A percentile compares a stretch with the other conserved stretches of the same genome.
Evolutionary conservation across 2,888 invertebrate species (phyloP).

Genomic region (Hyles lineata): DNA sequence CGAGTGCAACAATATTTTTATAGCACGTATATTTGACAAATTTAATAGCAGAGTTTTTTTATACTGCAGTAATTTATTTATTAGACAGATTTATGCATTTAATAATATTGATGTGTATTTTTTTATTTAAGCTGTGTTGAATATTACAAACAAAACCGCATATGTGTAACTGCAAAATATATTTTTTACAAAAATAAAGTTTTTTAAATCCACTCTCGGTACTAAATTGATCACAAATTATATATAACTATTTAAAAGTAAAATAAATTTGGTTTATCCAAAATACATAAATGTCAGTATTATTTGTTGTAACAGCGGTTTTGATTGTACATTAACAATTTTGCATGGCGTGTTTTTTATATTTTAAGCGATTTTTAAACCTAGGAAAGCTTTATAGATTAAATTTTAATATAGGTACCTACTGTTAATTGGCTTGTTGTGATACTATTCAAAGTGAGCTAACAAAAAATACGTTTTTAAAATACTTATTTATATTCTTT

Average conservation of each 20-base stretch:
- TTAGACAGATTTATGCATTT: neutral
- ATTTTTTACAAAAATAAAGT: too few species aligned
- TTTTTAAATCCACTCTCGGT: too few species aligned
- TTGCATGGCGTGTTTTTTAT: conserved; percentile 1
- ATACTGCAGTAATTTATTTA: neutral
- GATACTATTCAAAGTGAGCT: neutral
- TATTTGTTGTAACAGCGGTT: neutral
- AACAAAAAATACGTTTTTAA: neutral
- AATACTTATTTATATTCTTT: conserved; percentile 26
- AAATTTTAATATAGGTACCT: too few species aligned
- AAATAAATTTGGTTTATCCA: too few species aligned
- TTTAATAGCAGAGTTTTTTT: neutral
- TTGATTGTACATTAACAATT: neutral
- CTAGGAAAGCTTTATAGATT: too few species aligned
- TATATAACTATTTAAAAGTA: too few species aligned
- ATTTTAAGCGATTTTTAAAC: neutral
- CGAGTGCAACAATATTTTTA: neutral
- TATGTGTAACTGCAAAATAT: neutral
- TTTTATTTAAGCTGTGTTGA: neutral
- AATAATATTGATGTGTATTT: neutral
- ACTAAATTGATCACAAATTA: too few species aligned
- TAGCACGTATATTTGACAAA: neutral
- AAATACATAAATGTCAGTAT: neutral
- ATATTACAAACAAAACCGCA: neutral
- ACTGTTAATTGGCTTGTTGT: too few species aligned